phyloP scores from a whole-genome alignment of 1,140 invertebrate species.

The Carposina sasakii region DNA sequence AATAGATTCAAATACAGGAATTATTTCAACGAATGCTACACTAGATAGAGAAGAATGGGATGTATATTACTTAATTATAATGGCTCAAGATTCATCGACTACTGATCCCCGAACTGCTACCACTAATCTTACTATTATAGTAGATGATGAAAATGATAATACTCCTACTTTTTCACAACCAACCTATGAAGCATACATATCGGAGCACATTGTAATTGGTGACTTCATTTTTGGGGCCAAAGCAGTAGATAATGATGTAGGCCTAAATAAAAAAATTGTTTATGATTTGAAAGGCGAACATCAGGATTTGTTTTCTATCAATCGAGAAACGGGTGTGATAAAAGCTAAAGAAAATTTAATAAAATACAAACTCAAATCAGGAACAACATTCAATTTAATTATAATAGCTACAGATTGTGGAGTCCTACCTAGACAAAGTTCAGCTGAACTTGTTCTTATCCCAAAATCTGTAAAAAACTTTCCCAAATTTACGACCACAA shows the following conservation, averaged over 20 bases:
- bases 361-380: conserved; percentile 52
- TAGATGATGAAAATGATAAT: conserved; percentile 92
- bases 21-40: conserved; percentile 79
- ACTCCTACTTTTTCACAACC: conserved; percentile 82
- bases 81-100: conserved; percentile 89
- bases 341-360: conserved; percentile 76
- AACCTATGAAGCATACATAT: conserved; percentile 84
- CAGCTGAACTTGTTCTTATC: conserved; percentile 79
- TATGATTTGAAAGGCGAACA: conserved; percentile 87
- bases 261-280: conserved; percentile 83
- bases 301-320: conserved; percentile 82
- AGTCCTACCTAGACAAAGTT: conserved; percentile 74
- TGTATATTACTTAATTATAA: conserved; percentile 85
- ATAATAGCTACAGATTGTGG: conserved; percentile 84
- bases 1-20: conserved; percentile 82
- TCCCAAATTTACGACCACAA: conserved; percentile 80
- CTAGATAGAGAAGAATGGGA: conserved; percentile 87
- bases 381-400: conserved; percentile 79
- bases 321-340: conserved; percentile 86
- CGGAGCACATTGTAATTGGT: conserved; percentile 82
- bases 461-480: conserved; percentile 82
- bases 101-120: conserved; percentile 85
- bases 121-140: conserved; percentile 85
- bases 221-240: conserved; percentile 91
- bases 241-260: conserved; percentile 86